These are phyloP conservation scores for Aphelocoma californica DNA, from an alignment of 2,797 vertebrate species.

Conservation along the genomic window DNA sequence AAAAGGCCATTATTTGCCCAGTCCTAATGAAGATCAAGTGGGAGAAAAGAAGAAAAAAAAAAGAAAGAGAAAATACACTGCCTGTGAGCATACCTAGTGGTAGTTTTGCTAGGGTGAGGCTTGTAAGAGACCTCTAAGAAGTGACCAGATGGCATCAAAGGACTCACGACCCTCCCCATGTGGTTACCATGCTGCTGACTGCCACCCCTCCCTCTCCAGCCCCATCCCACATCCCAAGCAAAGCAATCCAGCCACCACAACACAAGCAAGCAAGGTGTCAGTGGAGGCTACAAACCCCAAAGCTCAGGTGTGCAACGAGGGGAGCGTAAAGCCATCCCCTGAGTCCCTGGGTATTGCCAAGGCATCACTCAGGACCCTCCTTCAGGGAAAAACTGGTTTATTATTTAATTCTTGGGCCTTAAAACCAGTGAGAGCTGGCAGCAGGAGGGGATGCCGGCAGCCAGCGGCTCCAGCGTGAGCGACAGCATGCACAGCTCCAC, in stretches of 20 bases:
- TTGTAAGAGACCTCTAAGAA: not conserved
- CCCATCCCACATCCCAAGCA: not conserved
- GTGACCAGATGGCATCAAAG: not conserved
- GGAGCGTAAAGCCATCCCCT: rapidly evolving
- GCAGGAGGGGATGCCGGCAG: not conserved
- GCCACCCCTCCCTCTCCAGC: not conserved
- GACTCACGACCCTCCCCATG: rapidly evolving
- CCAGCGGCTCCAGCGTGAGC: not conserved
- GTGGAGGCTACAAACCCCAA: not conserved
- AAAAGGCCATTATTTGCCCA: not conserved
- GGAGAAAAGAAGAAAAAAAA: not conserved
- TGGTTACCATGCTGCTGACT: not conserved
- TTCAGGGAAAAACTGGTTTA: not conserved
- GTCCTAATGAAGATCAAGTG: not conserved
- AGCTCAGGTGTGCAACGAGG: not conserved
- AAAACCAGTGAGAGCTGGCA: not conserved
- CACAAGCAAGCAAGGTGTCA: not conserved
- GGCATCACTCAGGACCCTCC: not conserved
- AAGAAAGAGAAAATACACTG: not conserved
- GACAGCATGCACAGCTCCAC: not conserved
- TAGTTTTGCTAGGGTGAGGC: not conserved
- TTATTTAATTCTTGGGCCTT: not conserved
- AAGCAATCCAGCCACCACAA: not conserved
- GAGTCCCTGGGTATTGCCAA: rapidly evolving
- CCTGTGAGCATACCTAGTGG: not conserved